Evolutionary conservation across 1,140 invertebrate species (phyloP).

Genomic region (Drosophila sucinea): DNA sequence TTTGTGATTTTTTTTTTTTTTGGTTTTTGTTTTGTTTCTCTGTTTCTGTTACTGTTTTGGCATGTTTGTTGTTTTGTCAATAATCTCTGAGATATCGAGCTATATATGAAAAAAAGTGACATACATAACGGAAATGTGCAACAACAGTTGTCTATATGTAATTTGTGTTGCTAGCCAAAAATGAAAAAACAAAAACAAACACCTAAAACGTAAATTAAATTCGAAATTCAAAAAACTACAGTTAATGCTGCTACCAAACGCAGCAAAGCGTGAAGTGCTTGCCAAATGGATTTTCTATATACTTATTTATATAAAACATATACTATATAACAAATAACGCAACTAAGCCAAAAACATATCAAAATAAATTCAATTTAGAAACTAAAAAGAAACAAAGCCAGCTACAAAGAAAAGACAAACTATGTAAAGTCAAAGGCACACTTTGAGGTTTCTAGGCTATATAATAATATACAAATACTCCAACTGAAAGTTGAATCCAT

Average conservation of each 20-base stretch:
- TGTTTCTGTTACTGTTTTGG: slow-evolving; percentile 30
- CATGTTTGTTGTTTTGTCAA: slow-evolving; percentile 75
- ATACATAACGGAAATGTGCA: slow-evolving; percentile 70
- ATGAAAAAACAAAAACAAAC: slow-evolving; percentile 33
- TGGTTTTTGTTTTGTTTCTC: slow-evolving; percentile 19
- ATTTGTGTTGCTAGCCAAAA: slow-evolving; percentile 56
- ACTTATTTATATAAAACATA: slow-evolving; percentile 36
- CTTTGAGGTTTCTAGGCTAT: slow-evolving; percentile 31
- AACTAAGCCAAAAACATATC: slow-evolving; percentile 18
- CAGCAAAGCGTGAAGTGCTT: slow-evolving; percentile 77
- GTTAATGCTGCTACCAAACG: slow-evolving; percentile 64
- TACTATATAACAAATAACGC: slow-evolving; percentile 57
- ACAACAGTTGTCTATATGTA: slow-evolving; percentile 37
- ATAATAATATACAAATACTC: neutral
- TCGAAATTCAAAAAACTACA: slow-evolving; percentile 52
- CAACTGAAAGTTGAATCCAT: neutral
- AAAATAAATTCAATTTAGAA: slow-evolving; percentile 44
- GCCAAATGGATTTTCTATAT: slow-evolving; percentile 74
- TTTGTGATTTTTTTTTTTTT: slow-evolving; percentile 46
- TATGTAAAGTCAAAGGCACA: slow-evolving; percentile 8
- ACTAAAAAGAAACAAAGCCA: slow-evolving; percentile 31
- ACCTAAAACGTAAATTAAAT: slow-evolving; percentile 55
- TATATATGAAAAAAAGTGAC: slow-evolving; percentile 25
- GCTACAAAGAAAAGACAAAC: slow-evolving; percentile 30
- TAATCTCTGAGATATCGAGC: slow-evolving; percentile 47